Evolutionary conservation across 2,113 vertebrate species (phyloP).

Genomic region (Atlantisia rogersi): DNA sequence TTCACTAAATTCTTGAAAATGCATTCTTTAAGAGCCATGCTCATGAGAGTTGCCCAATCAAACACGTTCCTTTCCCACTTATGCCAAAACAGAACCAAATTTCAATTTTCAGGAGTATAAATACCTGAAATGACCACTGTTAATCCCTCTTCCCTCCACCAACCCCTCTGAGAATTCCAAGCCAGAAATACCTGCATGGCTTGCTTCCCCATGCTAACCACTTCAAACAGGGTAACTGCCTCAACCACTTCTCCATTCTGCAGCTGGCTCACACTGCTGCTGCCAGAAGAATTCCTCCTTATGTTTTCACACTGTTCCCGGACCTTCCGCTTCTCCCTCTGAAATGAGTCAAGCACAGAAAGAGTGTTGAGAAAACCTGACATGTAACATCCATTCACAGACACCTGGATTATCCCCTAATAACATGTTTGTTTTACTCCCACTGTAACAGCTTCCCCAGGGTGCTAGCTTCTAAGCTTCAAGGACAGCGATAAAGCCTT

Average conservation of each 20-base stretch:
- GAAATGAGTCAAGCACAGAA: not conserved
- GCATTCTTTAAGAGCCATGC: not conserved
- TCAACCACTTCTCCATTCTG: constrained; percentile 77
- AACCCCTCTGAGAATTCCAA: not conserved
- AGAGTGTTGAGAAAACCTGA: not conserved
- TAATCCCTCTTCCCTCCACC: not conserved
- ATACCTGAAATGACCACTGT: not conserved
- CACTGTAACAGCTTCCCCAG: not conserved
- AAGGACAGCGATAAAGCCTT: not conserved
- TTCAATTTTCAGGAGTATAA: not conserved
- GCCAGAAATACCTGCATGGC: constrained; percentile 85
- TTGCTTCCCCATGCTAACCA: constrained; percentile 86
- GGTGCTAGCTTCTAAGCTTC: not conserved
- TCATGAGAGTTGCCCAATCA: not conserved
- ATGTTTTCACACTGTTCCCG: constrained; percentile 80
- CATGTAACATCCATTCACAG: not conserved
- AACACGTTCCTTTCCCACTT: not conserved
- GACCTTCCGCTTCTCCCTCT: constrained; percentile 77
- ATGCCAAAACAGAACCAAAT: not conserved
- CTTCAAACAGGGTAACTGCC: constrained; percentile 89
- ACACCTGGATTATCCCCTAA: not conserved
- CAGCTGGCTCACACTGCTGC: constrained; percentile 49
- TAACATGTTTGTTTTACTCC: not conserved
- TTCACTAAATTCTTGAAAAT: not conserved
- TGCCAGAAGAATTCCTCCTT: constrained; percentile 60